These are phyloP conservation scores for Nilaparvata lugens DNA, from an alignment of 1,140 invertebrate species.

Conservation along the genomic window DNA sequence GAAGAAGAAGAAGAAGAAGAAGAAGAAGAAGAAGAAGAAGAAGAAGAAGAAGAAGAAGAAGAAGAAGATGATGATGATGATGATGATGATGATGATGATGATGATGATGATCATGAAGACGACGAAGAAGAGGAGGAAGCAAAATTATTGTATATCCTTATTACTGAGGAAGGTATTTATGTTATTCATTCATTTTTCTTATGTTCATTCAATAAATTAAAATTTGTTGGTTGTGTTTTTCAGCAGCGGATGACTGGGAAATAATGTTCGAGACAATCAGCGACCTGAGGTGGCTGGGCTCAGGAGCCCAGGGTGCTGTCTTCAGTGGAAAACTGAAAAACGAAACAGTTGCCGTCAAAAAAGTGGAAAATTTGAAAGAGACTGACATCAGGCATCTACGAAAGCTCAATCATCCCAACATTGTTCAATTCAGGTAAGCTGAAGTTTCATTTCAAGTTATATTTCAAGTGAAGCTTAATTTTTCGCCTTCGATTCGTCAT, in stretches of 20 bases:
- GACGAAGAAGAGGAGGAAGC: too few relatives aligned
- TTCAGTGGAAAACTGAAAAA: constrained; percentile 80
- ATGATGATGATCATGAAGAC: too few relatives aligned
- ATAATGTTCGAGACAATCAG: constrained; percentile 89
- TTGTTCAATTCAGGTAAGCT: constrained; percentile 84
- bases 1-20: too few relatives aligned
- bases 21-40: too few relatives aligned
- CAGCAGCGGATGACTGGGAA: constrained; percentile 75
- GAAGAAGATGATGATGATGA: too few relatives aligned
- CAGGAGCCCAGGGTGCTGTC: constrained; percentile 92
- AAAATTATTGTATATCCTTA: too few relatives aligned
- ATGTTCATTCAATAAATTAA: too few relatives aligned
- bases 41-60: too few relatives aligned
- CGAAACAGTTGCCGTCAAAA: constrained; percentile 91
- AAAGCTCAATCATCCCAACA: constrained; percentile 93
- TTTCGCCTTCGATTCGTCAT: too few relatives aligned
- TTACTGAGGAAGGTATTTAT: too few relatives aligned
- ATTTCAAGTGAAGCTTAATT: not conserved
- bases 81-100: too few relatives aligned
- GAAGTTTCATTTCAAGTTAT: not conserved
- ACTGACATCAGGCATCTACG: constrained; percentile 90
- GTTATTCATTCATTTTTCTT: too few relatives aligned
- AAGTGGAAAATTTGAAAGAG: constrained; percentile 86
- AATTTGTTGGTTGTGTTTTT: constrained; percentile 12
- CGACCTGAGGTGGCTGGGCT: constrained; percentile 86